Conservation (phyloP, 2,113 vertebrate species). For the Pseudorasbora parva region DNA sequence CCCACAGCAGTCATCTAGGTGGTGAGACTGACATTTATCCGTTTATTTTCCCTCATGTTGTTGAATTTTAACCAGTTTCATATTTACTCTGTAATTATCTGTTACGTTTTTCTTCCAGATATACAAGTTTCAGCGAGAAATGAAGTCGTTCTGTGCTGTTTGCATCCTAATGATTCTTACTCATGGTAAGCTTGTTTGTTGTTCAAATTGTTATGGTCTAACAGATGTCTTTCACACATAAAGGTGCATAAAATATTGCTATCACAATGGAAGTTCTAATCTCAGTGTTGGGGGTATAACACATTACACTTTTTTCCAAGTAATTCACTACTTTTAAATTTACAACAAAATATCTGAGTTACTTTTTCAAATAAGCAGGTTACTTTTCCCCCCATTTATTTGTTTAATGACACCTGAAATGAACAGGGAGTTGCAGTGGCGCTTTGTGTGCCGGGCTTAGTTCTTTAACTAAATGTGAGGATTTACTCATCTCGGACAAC, state of each 20-base stretch:
- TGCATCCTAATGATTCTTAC: not conserved
- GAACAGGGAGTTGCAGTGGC: no score
- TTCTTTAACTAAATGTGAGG: no score
- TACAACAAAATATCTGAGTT: no score
- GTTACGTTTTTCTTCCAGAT: not conserved
- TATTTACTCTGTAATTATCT: not conserved
- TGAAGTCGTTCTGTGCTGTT: not conserved
- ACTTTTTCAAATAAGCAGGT: no score
- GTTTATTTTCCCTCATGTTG: not conserved
- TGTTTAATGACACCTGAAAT: no score
- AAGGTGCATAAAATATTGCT: no score
- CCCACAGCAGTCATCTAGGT: not conserved
- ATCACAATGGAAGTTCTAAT: not conserved
- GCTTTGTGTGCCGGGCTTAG: no score
- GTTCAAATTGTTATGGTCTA: not conserved
- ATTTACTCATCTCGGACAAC: no score
- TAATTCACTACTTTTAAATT: no score
- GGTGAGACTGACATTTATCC: not conserved
- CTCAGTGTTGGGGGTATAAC: no score
- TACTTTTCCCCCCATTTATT: no score
- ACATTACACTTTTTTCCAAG: no score
- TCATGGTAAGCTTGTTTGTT: not conserved
- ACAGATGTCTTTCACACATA: not conserved
- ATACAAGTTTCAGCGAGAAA: not conserved
- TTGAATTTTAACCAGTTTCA: not conserved